Evolutionary conservation across 2,113 vertebrate species (phyloP).

Genomic region (Argyrosomus japonicus): DNA sequence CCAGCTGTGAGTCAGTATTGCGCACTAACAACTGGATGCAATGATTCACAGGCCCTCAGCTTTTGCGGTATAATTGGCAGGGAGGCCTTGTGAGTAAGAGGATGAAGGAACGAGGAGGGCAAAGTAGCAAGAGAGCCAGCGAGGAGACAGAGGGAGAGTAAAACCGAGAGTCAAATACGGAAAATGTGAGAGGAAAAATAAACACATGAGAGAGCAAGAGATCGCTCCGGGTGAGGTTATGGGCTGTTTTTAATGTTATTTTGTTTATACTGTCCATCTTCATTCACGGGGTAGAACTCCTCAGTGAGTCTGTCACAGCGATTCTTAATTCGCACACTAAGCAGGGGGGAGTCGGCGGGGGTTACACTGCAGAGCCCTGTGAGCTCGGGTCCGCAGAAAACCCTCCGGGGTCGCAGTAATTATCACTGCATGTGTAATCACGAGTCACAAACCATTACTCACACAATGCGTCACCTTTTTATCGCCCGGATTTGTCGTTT

Average conservation of each 20-base stretch:
- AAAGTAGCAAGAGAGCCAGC: slow-evolving; percentile 18
- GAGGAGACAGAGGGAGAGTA: slow-evolving; percentile 31
- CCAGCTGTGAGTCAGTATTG: slow-evolving; percentile 49
- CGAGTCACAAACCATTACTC: slow-evolving; percentile 63
- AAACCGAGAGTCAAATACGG: slow-evolving; percentile 45
- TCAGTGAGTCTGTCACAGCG: slow-evolving; percentile 48
- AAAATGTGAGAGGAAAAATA: slow-evolving; percentile 39
- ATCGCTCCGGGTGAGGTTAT: slow-evolving; percentile 50
- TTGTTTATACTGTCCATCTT: slow-evolving; percentile 62
- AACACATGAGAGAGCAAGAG: slow-evolving; percentile 54
- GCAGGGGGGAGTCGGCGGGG: slow-evolving; percentile 39
- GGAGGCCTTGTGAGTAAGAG: slow-evolving; percentile 39
- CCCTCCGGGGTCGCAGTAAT: slow-evolving; percentile 58
- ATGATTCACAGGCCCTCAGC: slow-evolving; percentile 52
- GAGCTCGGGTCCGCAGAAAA: slow-evolving; percentile 30
- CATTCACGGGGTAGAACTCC: slow-evolving; percentile 40
- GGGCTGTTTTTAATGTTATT: slow-evolving; percentile 62
- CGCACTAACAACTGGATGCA: slow-evolving; percentile 32
- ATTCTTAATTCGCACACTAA: slow-evolving; percentile 60
- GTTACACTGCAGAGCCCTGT: slow-evolving; percentile 25
- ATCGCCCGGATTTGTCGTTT: slow-evolving; percentile 21
- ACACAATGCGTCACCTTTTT: slow-evolving; percentile 40
- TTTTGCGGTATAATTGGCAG: slow-evolving; percentile 50
- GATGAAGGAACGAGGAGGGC: slow-evolving; percentile 35
- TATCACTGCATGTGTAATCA: slow-evolving; percentile 71